phyloP scores from a whole-genome alignment of 2,113 vertebrate genomes.

The Eleginops maclovinus region DNA sequence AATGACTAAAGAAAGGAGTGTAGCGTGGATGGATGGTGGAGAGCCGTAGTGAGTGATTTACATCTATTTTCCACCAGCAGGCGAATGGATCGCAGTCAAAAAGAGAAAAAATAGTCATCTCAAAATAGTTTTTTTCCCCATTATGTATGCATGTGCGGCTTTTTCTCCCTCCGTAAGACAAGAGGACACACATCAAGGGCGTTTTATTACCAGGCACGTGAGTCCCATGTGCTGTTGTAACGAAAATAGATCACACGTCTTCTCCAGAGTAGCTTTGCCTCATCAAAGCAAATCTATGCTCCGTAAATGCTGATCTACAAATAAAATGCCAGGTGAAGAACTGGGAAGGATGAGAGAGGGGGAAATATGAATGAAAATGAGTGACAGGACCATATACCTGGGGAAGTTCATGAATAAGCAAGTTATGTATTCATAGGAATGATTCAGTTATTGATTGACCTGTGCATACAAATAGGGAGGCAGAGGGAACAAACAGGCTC shows the following conservation, averaged over 20 bases:
- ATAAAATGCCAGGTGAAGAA: constrained; percentile 62
- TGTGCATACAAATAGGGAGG: constrained; percentile 27
- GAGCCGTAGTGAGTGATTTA: constrained; percentile 65
- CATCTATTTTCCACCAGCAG: constrained; percentile 63
- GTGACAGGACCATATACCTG: constrained; percentile 61
- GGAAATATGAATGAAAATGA: constrained; percentile 62
- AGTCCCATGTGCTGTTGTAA: constrained; percentile 66
- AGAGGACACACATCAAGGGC: constrained; percentile 74
- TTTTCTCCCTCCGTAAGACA: constrained; percentile 63
- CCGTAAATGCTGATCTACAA: constrained; percentile 67
- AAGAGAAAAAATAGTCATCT: constrained; percentile 53
- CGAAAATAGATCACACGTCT: constrained; percentile 72
- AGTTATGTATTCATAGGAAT: constrained; percentile 62
- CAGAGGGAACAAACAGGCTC: constrained; percentile 15
- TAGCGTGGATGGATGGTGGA: constrained; percentile 59
- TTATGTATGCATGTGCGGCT: constrained; percentile 73
- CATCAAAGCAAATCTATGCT: constrained; percentile 71
- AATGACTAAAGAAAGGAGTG: constrained; percentile 31
- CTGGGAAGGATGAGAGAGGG: constrained; percentile 32
- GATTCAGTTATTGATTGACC: constrained; percentile 60
- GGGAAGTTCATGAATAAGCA: constrained; percentile 64
- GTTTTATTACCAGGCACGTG: constrained; percentile 69
- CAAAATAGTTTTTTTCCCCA: constrained; percentile 65
- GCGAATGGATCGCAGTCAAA: constrained; percentile 67
- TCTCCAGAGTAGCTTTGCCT: constrained; percentile 47